These are phyloP conservation scores for Chaetogeoica ovagalla DNA, from an alignment of 2,888 invertebrate genomes.

Conservation along the genomic window DNA sequence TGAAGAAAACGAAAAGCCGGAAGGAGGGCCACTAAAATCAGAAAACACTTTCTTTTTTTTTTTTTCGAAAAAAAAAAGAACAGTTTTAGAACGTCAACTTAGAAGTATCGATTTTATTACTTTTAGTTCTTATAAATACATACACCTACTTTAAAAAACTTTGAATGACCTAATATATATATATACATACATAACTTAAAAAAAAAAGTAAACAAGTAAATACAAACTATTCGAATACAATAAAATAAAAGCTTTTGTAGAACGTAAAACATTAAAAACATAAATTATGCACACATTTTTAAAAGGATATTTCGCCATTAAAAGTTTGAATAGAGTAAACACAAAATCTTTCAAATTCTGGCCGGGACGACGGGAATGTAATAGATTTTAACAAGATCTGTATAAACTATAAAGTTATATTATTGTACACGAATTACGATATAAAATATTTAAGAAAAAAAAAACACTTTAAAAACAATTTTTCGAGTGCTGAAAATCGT, in stretches of 20 bases:
- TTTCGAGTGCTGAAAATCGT: not conserved
- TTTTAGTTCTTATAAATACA: not conserved
- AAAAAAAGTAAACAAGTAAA: conserved; percentile 2
- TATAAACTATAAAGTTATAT: not conserved
- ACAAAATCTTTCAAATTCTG: not conserved
- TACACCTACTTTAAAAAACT: not conserved
- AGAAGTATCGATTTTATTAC: conserved; percentile 12
- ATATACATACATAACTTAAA: not conserved
- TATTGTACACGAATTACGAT: not conserved
- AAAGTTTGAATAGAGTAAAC: not conserved
- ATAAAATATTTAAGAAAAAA: not conserved
- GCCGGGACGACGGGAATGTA: not conserved
- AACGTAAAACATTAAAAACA: not conserved
- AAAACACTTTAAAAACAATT: not conserved
- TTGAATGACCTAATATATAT: not conserved
- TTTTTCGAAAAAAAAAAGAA: conserved; percentile 28
- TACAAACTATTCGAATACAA: not conserved
- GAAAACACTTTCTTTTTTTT: conserved; percentile 14
- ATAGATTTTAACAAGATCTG: not conserved
- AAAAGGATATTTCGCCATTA: not conserved
- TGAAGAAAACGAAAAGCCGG: not conserved
- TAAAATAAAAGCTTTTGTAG: conserved; percentile 2
- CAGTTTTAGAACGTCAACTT: conserved; percentile 26
- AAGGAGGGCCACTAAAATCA: conserved; percentile 13
- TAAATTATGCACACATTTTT: not conserved